Base-by-base conservation (phyloP, 2,888 invertebrate genomes). In the Leptinotarsa juncta region DNA sequence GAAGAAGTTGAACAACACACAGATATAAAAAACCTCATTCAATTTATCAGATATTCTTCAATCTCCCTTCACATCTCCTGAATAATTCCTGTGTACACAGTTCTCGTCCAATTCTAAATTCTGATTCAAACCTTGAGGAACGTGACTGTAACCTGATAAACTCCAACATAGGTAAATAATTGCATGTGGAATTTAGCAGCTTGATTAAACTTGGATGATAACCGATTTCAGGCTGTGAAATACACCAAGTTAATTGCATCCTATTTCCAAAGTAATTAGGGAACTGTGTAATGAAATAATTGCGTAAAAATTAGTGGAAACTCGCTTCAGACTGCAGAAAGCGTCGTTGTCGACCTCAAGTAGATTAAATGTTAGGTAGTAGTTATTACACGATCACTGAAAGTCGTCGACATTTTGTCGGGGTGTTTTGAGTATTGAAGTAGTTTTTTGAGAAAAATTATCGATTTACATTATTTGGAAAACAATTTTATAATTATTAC, bases 131-230 rank as follows among this genome's bases (percentile, higher is more conserved):
- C 57, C 57, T 69, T 20, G 69, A 69, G 57, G 42, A 69, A 69
- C 69, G 69, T 57, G 69, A 69, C 74, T 77, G 74, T 75, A 78
- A 79, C 75, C 78, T 79, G 74, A 79, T 75, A 75, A 75, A 75
- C 69, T 75, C 72, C 67, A 70, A 75, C 69, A 65, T 66, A 70
- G 72, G 75, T 65, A 70, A 57, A 69, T 70, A 75, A 75, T 69
- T 75, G 75, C 75, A 75, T 69, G 62, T 65, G 60, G 70, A 75
- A 75, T 75, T 75, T 75, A 75, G 72, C 75, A 70, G 71, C 75
- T 75, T 75, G 75, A 75, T 75, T 75, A 75, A 75, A 75, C 75
- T 50, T 72, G 70, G 75, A 72, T 69, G 75, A 75, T 75, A 75
- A 75, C 69, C 75, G 75, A 75, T 68, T 75, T 62, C 60, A 72